phyloP scores from a whole-genome alignment of 2,113 vertebrate species.

The Ptilonorhynchus violaceus region DNA sequence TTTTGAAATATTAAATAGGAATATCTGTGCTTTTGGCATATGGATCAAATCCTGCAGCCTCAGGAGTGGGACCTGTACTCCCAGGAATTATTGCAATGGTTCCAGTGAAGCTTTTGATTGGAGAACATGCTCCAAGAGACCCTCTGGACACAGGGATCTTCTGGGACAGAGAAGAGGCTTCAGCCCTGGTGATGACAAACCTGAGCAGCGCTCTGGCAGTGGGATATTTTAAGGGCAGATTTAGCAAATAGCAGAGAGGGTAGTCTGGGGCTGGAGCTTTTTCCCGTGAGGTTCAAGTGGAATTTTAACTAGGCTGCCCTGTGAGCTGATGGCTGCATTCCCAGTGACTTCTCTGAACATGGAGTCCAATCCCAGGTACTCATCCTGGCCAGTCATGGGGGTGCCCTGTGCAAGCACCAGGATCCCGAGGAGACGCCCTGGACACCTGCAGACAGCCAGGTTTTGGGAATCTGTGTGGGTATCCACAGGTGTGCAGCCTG shows the following conservation, averaged over 20 bases:
- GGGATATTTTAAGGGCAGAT: not conserved
- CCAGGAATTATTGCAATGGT: not conserved
- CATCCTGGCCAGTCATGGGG: fast-evolving
- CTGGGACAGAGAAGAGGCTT: not conserved
- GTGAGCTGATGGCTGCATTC: fast-evolving
- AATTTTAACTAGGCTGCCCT: not conserved
- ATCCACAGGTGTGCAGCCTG: not conserved
- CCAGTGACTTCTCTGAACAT: fast-evolving
- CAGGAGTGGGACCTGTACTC: not conserved
- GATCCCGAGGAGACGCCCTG: not conserved
- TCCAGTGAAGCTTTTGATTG: not conserved
- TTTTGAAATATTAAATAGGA: not conserved
- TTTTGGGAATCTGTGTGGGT: fast-evolving
- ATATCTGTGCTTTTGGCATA: not conserved
- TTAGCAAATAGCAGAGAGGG: not conserved
- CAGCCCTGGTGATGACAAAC: not conserved
- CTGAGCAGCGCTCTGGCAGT: fast-evolving
- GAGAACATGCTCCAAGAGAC: not conserved
- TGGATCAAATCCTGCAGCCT: not conserved
- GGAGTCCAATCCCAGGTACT: fast-evolving
- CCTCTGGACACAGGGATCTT: no score
- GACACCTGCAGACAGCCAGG: not conserved
- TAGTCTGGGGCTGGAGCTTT: not conserved
- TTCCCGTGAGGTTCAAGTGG: not conserved
- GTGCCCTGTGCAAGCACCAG: not conserved